Percentiles rank a stretch among this genome's conserved stretches.
Evolutionary conservation across 2,113 vertebrate species (phyloP).

Genomic region (Dipodomys spectabilis): DNA sequence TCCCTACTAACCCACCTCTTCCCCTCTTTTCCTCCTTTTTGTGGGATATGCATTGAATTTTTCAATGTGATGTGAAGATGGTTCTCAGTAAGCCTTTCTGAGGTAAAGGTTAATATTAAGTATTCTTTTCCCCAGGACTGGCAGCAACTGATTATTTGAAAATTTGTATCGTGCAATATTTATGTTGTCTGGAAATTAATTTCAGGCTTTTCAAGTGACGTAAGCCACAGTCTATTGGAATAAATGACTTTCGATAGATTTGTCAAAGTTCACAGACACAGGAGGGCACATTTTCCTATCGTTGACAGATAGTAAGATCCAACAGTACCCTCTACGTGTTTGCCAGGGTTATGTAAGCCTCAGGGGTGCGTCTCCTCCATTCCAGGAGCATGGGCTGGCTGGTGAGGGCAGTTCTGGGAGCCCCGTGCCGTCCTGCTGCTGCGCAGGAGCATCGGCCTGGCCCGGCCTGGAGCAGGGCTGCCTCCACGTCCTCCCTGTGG

Average conservation of each 20-base stretch:
- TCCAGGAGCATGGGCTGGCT: no score
- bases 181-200: neutral
- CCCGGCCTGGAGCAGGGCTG: neutral
- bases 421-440: no score
- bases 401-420: no score
- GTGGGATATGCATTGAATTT: neutral
- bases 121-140: neutral
- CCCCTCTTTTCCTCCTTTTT: no score
- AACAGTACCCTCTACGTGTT: neutral
- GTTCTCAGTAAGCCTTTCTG: conserved; percentile 3
- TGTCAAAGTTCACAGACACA: neutral
- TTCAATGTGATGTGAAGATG: neutral
- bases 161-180: neutral
- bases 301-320: neutral
- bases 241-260: neutral
- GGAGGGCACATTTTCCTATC: neutral
- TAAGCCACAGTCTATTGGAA: neutral
- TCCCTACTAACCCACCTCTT: no score
- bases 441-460: no score
- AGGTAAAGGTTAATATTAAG: neutral
- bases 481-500: neutral
- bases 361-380: neutral
- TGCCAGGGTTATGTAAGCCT: neutral
- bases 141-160: neutral
- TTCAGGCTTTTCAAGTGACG: conserved; percentile 17